Evolutionary conservation across 2,888 invertebrate genomes (phyloP).

Genomic region (Tipula unca): DNA sequence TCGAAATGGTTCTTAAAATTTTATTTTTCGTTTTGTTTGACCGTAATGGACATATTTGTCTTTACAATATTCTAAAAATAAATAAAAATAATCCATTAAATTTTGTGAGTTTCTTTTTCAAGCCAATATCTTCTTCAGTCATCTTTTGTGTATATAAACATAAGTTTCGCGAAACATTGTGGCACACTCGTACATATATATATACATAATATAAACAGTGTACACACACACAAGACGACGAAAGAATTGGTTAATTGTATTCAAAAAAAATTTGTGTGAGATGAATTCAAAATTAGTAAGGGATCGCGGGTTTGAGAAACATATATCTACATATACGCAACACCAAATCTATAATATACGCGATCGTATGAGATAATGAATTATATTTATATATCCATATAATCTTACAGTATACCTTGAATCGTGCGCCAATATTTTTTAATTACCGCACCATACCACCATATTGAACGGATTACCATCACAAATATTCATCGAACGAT

Average conservation of each 20-base stretch:
- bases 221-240: not conserved
- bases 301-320: not conserved
- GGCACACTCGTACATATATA: not conserved
- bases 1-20: not conserved
- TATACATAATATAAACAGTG: not conserved
- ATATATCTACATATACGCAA: too few species aligned
- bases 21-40: not conserved
- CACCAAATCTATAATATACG: not conserved
- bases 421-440: not conserved
- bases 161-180: not conserved
- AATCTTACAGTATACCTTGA: not conserved
- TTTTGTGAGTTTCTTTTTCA: not conserved
- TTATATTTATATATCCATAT: not conserved
- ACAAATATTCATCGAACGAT: not conserved
- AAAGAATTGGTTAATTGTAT: not conserved
- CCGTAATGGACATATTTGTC: not conserved
- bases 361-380: not conserved
- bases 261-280: not conserved
- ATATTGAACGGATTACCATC: not conserved
- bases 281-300: not conserved
- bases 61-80: conserved; percentile 8
- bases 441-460: not conserved
- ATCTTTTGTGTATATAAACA: not conserved
- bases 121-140: not conserved
- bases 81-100: not conserved